Evolutionary conservation across 2,888 invertebrate genomes (phyloP).

Genomic region (Chrysopilus asiliformis): DNA sequence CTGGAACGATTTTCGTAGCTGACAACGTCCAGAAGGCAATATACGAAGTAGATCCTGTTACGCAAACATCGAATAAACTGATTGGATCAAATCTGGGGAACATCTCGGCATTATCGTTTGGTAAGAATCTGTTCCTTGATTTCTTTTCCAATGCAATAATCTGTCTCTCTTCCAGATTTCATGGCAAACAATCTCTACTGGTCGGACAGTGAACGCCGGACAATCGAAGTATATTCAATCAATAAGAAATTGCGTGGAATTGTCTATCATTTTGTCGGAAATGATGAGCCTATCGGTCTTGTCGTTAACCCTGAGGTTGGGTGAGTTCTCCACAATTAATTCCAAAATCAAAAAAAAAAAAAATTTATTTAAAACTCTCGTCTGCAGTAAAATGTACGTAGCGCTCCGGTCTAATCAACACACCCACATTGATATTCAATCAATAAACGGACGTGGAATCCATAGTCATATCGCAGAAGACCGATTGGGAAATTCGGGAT

Average conservation of each 20-base stretch:
- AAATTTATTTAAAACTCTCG: neutral
- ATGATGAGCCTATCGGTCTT: constrained; percentile 54
- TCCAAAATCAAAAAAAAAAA: neutral
- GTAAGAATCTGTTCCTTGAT: too few relatives aligned
- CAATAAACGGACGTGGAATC: constrained; percentile 48
- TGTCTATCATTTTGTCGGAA: constrained; percentile 43
- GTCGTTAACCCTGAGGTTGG: constrained; percentile 41
- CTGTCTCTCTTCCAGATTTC: constrained; percentile 41
- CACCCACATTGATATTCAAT: constrained; percentile 51
- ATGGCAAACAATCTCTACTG: constrained; percentile 61
- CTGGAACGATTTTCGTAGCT: constrained; percentile 40
- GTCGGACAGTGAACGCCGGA: constrained; percentile 47
- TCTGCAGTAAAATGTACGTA: constrained; percentile 49
- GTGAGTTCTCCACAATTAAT: constrained; percentile 17
- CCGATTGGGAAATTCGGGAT: constrained; percentile 28
- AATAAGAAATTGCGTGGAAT: constrained; percentile 43
- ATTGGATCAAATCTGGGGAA: constrained; percentile 36
- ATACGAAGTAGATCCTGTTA: constrained; percentile 29
- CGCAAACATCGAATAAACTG: constrained; percentile 24
- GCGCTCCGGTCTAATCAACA: constrained; percentile 37
- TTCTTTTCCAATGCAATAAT: neutral
- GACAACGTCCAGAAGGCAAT: constrained; percentile 39
- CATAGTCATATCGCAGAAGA: constrained; percentile 31
- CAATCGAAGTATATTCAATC: constrained; percentile 53
- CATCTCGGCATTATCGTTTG: constrained; percentile 45